Evolutionary conservation across 23 tunicate species (phyloP).

Genomic region (Ascidia mentula): DNA sequence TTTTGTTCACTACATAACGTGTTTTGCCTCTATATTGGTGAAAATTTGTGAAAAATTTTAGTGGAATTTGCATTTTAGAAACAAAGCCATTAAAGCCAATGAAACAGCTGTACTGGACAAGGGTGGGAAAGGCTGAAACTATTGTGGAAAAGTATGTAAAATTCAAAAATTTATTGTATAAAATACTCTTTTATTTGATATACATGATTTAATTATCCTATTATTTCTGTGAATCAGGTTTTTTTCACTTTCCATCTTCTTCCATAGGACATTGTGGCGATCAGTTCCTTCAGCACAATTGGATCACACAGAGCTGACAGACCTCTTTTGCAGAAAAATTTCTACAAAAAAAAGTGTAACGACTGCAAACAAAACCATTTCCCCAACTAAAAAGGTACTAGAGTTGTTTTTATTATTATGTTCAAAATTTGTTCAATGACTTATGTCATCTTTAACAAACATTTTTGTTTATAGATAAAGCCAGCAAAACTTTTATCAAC

Average conservation of each 20-base stretch:
- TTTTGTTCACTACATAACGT: too few relatives aligned
- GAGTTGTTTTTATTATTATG: too few relatives aligned
- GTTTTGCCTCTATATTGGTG: too few relatives aligned
- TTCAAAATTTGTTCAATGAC: too few relatives aligned
- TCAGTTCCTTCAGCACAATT: background rate
- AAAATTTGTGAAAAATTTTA: too few relatives aligned
- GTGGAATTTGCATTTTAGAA: too few relatives aligned
- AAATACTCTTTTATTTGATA: too few relatives aligned
- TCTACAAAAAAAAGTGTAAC: background rate
- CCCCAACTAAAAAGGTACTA: background rate
- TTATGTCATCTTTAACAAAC: too few relatives aligned
- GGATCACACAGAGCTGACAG: background rate
- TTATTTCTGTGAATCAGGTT: too few relatives aligned
- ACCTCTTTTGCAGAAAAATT: background rate
- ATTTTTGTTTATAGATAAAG: background rate
- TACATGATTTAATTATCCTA: too few relatives aligned
- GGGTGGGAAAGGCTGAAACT: background rate
- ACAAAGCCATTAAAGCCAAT: background rate
- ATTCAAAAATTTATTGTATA: too few relatives aligned
- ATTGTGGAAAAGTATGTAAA: background rate
- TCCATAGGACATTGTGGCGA: background rate
- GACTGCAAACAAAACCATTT: background rate
- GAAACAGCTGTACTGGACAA: conserved; percentile 3
- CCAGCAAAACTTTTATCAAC: background rate
- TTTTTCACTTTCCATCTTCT: too few relatives aligned